A percentile compares a stretch with the other conserved stretches of the same genome.
These are phyloP conservation scores for Mirounga angustirostris DNA, from an alignment of 2,113 vertebrate species.

Conservation along the genomic window DNA sequence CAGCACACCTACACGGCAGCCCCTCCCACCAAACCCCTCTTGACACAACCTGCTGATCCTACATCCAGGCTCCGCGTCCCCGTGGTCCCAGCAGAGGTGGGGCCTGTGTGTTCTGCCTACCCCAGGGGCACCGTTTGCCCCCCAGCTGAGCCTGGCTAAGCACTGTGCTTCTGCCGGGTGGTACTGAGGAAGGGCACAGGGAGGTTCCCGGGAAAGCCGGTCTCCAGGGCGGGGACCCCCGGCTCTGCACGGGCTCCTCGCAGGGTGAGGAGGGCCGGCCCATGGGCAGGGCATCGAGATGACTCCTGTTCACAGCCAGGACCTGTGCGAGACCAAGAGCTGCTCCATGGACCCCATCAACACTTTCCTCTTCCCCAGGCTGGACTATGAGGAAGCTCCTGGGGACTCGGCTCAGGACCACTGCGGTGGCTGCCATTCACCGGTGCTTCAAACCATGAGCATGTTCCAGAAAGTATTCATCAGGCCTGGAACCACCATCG, in stretches of 20 bases:
- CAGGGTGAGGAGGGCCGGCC: background rate
- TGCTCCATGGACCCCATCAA: background rate
- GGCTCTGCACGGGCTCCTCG: accelerated
- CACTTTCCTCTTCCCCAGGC: background rate
- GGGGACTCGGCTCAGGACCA: background rate
- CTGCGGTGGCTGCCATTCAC: no score
- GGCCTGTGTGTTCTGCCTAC: background rate
- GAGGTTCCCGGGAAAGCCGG: background rate
- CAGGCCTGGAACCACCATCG: background rate
- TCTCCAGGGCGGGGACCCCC: accelerated
- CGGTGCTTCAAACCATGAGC: background rate
- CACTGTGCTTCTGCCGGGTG: background rate
- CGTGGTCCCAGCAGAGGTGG: accelerated
- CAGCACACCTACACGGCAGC: accelerated
- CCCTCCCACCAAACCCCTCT: background rate
- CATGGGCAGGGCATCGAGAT: accelerated
- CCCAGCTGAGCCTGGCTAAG: background rate
- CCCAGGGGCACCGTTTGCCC: background rate
- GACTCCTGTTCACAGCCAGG: background rate
- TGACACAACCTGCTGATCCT: background rate
- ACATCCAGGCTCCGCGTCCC: background rate
- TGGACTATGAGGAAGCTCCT: background rate
- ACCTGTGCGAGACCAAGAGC: background rate
- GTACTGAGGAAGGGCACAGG: background rate
- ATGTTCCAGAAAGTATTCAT: background rate